phyloP scores from a whole-genome alignment of 1,140 invertebrate species.

The Lucilia cuprina region DNA sequence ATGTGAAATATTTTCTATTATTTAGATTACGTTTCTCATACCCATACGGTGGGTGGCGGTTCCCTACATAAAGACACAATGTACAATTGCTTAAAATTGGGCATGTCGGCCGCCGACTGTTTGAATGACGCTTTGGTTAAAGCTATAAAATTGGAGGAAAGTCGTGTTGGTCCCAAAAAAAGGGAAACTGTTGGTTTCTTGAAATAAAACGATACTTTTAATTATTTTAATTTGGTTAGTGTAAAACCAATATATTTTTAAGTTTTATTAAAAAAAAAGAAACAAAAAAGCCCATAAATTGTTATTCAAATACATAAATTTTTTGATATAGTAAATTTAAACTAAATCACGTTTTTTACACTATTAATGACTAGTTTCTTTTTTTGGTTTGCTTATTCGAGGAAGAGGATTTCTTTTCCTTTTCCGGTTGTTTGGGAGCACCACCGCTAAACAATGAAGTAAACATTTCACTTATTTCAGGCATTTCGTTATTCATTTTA shows the following conservation, averaged over 20 bases:
- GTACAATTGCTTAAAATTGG: conserved; percentile 51
- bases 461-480: conserved; percentile 90
- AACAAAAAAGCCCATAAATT: not conserved
- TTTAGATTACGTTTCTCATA: conserved; percentile 51
- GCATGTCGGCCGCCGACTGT: conserved; percentile 51
- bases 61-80: conserved; percentile 59
- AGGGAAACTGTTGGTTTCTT: conserved; percentile 56
- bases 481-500: conserved; percentile 80
- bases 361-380: conserved; percentile 45
- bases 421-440: conserved; percentile 55
- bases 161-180: conserved; percentile 47
- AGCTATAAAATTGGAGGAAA: conserved; percentile 51
- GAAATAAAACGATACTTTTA: conserved; percentile 45
- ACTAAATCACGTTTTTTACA: not conserved
- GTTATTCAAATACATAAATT: not conserved
- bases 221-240: not conserved
- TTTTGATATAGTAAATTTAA: not conserved
- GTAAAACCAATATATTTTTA: not conserved
- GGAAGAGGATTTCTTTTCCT: conserved; percentile 52
- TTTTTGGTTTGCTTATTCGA: conserved; percentile 56
- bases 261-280: not conserved
- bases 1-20: not conserved
- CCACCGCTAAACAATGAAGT: conserved; percentile 79
- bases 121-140: conserved; percentile 49
- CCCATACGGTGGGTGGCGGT: conserved; percentile 56